phyloP scores from a whole-genome alignment of 2,797 vertebrate species.

The Tarsius wallacei region DNA sequence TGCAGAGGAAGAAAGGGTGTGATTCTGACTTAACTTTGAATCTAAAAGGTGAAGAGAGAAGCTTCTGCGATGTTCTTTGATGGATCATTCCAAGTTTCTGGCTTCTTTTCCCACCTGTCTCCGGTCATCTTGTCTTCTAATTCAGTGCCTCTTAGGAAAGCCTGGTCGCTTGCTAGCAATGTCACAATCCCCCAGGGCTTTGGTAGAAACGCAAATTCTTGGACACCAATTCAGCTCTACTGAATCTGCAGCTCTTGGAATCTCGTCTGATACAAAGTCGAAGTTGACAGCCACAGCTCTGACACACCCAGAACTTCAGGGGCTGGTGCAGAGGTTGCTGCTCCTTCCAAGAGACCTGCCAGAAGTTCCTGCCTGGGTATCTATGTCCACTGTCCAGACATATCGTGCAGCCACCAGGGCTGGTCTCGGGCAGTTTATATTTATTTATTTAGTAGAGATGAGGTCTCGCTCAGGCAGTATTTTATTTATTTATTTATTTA shows the following conservation, averaged over 20 bases:
- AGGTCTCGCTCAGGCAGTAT: too few species aligned
- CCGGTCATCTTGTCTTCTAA: neutral
- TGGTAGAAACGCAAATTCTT: neutral
- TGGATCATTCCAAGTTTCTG: neutral
- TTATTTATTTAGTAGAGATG: too few species aligned
- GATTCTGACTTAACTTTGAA: neutral
- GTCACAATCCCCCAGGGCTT: neutral
- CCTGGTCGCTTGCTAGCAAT: neutral
- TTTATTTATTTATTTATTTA: too few species aligned
- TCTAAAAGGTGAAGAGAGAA: neutral
- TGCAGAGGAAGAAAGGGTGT: neutral
- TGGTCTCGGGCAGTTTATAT: neutral
- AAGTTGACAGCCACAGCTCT: neutral
- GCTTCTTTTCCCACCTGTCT: neutral
- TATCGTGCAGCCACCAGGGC: neutral
- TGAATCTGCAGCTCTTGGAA: neutral
- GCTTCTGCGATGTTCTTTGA: neutral
- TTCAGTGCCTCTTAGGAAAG: neutral
- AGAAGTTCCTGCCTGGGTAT: neutral
- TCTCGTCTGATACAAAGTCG: neutral
- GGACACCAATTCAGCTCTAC: neutral
- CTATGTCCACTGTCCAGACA: rapidly evolving
- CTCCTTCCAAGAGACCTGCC: rapidly evolving
- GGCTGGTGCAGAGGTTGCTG: neutral
- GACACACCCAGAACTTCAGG: neutral